A percentile compares a stretch with the other conserved stretches of the same genome.
These are phyloP conservation scores for Formicarius rufipectus DNA, from an alignment of 2,113 vertebrate species.

Conservation along the genomic window DNA sequence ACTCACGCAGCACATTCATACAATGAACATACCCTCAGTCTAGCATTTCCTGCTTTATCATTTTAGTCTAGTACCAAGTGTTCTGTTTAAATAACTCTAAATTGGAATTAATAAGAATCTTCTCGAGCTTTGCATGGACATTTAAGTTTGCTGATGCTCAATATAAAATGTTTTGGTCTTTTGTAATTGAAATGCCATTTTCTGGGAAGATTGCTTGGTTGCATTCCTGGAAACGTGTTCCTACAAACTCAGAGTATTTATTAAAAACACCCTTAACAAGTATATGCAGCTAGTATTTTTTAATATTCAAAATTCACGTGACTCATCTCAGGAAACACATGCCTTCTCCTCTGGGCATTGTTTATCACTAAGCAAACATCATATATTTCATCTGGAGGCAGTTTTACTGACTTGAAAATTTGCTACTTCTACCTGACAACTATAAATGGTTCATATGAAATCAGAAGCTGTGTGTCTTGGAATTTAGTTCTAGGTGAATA, in stretches of 20 bases:
- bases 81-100: not conserved
- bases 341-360: conserved; percentile 1
- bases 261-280: not conserved
- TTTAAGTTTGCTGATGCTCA: not conserved
- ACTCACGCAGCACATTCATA: not conserved
- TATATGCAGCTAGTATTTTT: not conserved
- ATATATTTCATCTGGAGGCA: conserved; percentile 38
- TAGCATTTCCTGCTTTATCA: not conserved
- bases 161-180: not conserved
- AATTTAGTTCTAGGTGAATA: conserved; percentile 58
- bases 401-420: conserved; percentile 61
- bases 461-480: not conserved
- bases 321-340: not conserved
- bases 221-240: not conserved
- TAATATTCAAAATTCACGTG: conserved; percentile 8
- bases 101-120: not conserved
- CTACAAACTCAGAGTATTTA: not conserved
- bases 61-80: not conserved
- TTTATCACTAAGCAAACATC: conserved; percentile 43
- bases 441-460: conserved; percentile 49
- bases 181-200: not conserved
- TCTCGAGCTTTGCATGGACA: not conserved
- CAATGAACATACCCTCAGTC: not conserved
- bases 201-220: not conserved
- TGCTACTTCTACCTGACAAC: conserved; percentile 43